phyloP scores from a whole-genome alignment of 2,113 vertebrate species.

The Hemiscyllium ocellatum region DNA sequence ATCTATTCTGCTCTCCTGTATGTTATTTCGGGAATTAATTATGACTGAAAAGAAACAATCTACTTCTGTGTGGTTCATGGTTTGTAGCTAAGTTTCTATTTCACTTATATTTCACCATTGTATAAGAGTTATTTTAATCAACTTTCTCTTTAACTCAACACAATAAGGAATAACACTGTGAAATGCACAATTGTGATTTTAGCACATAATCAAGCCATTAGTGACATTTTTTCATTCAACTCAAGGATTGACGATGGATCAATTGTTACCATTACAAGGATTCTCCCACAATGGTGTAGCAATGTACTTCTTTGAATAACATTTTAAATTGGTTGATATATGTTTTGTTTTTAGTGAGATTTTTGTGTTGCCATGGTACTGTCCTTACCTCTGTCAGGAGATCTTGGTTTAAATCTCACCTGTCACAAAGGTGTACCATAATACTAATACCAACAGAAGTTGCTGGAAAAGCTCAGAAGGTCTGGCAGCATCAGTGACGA shows the following conservation, averaged over 20 bases:
- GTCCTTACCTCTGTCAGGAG: too few species aligned
- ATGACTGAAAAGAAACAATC: neutral
- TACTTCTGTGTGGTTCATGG: neutral
- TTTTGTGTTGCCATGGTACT: too few species aligned
- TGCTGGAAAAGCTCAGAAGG: too few species aligned
- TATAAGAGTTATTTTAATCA: neutral
- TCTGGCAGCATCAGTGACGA: too few species aligned
- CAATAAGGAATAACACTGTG: neutral
- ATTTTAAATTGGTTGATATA: neutral
- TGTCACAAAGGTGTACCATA: too few species aligned
- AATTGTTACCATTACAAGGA: neutral
- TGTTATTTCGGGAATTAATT: neutral
- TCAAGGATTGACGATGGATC: neutral
- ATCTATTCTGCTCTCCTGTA: neutral
- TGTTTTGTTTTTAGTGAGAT: too few species aligned
- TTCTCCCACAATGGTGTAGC: neutral
- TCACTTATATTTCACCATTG: neutral
- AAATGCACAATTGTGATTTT: neutral
- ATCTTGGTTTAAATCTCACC: too few species aligned
- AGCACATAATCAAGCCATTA: neutral
- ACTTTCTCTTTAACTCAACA: neutral
- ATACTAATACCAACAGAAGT: too few species aligned
- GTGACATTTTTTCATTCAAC: neutral
- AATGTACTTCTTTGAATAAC: neutral
- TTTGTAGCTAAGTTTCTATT: neutral